These are phyloP conservation scores for Epiblema foenella DNA, from an alignment of 2,888 invertebrate genomes.

Conservation along the genomic window DNA sequence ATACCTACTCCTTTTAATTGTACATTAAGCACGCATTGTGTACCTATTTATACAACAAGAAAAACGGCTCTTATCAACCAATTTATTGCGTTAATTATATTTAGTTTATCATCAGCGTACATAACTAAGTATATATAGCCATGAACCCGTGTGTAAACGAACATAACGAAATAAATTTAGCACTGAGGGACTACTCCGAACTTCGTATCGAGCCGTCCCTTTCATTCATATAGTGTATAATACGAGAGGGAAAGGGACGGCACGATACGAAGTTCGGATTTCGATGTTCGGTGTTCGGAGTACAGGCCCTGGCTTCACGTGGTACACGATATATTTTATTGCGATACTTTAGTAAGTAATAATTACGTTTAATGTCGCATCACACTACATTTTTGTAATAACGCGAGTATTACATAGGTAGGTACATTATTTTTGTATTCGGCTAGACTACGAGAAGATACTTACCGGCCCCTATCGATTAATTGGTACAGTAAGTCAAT, in stretches of 20 bases:
- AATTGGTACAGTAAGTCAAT: neutral
- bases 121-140: neutral
- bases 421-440: neutral
- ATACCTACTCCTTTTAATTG: neutral
- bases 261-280: too few species aligned
- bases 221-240: too few species aligned
- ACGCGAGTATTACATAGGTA: neutral
- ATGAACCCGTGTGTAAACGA: neutral
- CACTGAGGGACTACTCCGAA: too few species aligned
- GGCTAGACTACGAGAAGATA: neutral
- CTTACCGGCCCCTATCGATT: neutral
- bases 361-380: slow-evolving; percentile 22
- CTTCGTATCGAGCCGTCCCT: too few species aligned
- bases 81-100: slow-evolving; percentile 43
- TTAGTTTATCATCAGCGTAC: slow-evolving; percentile 36
- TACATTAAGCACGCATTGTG: slow-evolving; percentile 16
- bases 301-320: slow-evolving; percentile 21
- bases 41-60: slow-evolving; percentile 26
- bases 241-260: too few species aligned
- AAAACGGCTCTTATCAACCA: slow-evolving; percentile 35
- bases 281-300: too few species aligned
- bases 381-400: slow-evolving; percentile 9
- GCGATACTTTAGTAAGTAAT: slow-evolving; percentile 25
- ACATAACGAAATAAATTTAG: neutral
- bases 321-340: slow-evolving; percentile 39